Evolutionary conservation across 2,888 invertebrate species (phyloP).

Genomic region (Patella pellucida): DNA sequence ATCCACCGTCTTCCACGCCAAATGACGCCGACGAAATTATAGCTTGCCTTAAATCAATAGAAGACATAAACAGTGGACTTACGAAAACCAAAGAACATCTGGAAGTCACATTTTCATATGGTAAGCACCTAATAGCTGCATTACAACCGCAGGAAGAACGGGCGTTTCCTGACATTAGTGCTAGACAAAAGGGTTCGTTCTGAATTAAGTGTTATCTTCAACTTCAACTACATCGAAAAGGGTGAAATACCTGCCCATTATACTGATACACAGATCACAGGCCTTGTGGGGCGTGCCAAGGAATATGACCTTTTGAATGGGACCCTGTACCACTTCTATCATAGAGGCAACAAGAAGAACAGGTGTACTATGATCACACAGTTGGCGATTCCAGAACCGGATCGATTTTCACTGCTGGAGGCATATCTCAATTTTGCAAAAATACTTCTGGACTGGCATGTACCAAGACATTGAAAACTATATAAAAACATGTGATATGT

Average conservation of each 20-base stretch:
- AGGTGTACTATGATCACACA: not conserved
- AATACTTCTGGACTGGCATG: slow-evolving; percentile 19
- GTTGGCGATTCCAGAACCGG: slow-evolving; percentile 20
- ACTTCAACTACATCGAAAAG: not conserved
- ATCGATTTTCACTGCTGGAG: slow-evolving; percentile 25
- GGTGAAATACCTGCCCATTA: not conserved
- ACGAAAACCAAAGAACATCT: not conserved
- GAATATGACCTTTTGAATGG: slow-evolving; percentile 9
- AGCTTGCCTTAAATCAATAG: not conserved
- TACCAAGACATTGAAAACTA: no score
- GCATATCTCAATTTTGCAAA: slow-evolving; percentile 24
- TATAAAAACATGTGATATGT: no score
- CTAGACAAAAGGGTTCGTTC: not conserved
- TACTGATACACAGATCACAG: no score
- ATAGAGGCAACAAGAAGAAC: slow-evolving; percentile 16
- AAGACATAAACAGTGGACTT: no score
- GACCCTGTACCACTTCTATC: slow-evolving; percentile 14
- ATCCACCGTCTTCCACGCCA: not conserved
- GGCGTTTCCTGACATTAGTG: no score
- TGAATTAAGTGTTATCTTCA: not conserved
- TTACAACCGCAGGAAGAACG: not conserved
- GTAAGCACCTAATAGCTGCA: not conserved
- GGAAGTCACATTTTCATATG: not conserved
- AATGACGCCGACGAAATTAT: not conserved
- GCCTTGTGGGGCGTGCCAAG: no score